phyloP scores from a whole-genome alignment of 2,888 invertebrate species.

The Dexiosoma caninum region DNA sequence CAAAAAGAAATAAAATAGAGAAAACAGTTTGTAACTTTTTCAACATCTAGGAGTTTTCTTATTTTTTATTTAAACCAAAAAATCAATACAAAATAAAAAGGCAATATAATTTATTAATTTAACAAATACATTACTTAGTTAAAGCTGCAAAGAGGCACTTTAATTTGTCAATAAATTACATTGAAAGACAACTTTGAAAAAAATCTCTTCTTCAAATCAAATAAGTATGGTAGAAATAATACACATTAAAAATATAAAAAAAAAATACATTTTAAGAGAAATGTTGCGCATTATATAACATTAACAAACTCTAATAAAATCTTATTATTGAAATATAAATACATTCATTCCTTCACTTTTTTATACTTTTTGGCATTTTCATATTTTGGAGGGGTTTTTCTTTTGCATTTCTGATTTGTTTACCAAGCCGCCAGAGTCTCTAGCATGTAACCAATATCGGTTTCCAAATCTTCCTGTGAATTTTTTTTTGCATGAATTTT shows the following conservation, averaged over 20 bases:
- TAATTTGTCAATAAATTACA: background rate
- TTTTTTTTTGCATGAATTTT: slow-evolving; percentile 50
- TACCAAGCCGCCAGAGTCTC: slow-evolving; percentile 82
- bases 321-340: background rate
- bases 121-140: background rate
- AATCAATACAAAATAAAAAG: background rate
- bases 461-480: slow-evolving; percentile 84
- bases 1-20: slow-evolving; percentile 63
- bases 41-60: background rate
- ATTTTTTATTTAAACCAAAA: no score
- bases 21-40: slow-evolving; percentile 26
- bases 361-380: slow-evolving; percentile 16
- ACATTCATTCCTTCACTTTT: slow-evolving; percentile 26
- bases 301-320: background rate
- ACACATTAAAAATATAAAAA: background rate
- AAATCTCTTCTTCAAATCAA: background rate
- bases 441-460: slow-evolving; percentile 83
- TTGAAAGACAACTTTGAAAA: background rate
- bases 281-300: slow-evolving; percentile 5
- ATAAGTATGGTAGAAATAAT: background rate
- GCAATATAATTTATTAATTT: background rate
- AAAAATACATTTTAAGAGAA: background rate
- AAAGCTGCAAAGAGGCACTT: slow-evolving; percentile 40
- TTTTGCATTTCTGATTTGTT: slow-evolving; percentile 56
- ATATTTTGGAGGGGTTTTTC: slow-evolving; percentile 14